Percentiles rank a stretch among this genome's conserved stretches.
Evolutionary conservation across 2,888 invertebrate genomes (phyloP).

Genomic region (Pristionchus exspectatus): DNA sequence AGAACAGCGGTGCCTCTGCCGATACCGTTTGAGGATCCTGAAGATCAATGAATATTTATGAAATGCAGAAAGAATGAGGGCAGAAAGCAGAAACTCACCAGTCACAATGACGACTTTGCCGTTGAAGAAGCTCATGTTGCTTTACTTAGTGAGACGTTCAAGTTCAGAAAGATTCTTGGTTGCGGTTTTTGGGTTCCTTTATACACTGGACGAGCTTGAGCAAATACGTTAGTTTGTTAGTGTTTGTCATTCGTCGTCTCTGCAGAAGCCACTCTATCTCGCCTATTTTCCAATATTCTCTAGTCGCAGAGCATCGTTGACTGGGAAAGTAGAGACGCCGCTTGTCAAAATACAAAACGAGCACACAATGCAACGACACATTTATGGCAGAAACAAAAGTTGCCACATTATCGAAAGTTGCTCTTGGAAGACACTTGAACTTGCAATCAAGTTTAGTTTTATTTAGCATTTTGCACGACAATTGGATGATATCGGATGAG

Average conservation of each 20-base stretch:
- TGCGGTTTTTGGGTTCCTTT: neutral
- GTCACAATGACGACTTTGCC: neutral
- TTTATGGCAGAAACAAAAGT: too few relatives aligned
- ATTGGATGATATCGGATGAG: too few relatives aligned
- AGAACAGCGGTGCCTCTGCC: slow-evolving; percentile 14
- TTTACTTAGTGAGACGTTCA: neutral
- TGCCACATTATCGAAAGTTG: too few relatives aligned
- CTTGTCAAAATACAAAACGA: neutral
- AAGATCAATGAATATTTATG: neutral
- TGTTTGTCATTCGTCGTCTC: neutral
- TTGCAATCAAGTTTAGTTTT: too few relatives aligned
- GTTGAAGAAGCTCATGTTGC: neutral
- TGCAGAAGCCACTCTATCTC: neutral
- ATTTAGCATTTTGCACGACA: too few relatives aligned
- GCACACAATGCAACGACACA: too few relatives aligned
- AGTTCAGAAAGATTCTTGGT: neutral
- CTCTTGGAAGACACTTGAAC: too few relatives aligned
- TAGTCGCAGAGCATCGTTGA: neutral
- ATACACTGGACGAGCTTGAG: neutral
- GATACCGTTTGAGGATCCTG: slow-evolving; percentile 13
- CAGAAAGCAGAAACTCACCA: neutral
- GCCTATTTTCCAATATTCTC: neutral
- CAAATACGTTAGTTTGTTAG: slow-evolving; percentile 17
- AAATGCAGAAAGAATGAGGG: neutral
- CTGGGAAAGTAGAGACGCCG: neutral